Evolutionary conservation across 2,797 vertebrate genomes (phyloP).

Genomic region (Brachyrhaphis roseni): DNA sequence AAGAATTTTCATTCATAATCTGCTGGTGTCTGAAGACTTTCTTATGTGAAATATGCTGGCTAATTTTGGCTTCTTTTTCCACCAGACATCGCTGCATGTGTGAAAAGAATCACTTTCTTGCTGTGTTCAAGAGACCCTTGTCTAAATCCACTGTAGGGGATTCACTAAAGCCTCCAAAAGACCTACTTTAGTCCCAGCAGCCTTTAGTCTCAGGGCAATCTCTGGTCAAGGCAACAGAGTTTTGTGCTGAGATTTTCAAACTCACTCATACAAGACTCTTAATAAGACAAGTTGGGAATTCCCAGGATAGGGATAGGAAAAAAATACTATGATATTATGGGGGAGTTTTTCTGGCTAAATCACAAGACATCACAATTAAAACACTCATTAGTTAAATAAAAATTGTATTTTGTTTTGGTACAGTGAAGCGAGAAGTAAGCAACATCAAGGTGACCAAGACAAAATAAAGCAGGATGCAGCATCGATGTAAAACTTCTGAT

Average conservation of each 20-base stretch:
- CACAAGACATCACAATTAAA: background rate
- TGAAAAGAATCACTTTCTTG: background rate
- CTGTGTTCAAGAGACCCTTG: background rate
- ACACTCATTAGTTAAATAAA: background rate
- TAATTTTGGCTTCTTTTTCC: background rate
- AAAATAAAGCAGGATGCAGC: background rate
- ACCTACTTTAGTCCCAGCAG: background rate
- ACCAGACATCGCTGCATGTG: background rate
- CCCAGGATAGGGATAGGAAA: too few relatives aligned
- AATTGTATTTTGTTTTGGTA: background rate
- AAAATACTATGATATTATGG: background rate
- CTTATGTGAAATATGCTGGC: background rate
- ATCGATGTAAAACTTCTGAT: background rate
- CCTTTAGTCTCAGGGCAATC: background rate
- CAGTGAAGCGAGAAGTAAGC: background rate
- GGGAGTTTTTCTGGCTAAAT: background rate
- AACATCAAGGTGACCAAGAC: background rate
- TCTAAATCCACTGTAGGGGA: background rate
- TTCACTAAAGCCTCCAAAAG: background rate
- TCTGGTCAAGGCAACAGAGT: background rate
- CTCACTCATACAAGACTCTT: background rate
- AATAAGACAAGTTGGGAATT: background rate
- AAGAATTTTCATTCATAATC: background rate
- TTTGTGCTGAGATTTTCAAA: background rate
- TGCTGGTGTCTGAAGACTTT: background rate